Percentiles rank a stretch among this genome's conserved stretches.
These are phyloP conservation scores for Scomberomorus guttatus DNA, from an alignment of 2,797 vertebrate genomes.

Conservation along the genomic window DNA sequence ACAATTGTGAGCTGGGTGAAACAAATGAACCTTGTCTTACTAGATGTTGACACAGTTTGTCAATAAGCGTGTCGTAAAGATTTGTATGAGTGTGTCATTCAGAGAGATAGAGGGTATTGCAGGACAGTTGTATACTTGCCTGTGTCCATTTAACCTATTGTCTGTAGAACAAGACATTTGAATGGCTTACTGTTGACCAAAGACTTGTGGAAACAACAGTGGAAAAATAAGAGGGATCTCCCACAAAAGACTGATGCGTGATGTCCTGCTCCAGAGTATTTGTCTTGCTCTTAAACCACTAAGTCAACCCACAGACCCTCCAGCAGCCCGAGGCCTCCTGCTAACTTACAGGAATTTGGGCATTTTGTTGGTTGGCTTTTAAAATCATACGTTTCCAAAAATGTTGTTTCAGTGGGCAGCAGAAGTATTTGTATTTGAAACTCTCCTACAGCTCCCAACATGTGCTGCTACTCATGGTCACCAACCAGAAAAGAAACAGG, in stretches of 20 bases:
- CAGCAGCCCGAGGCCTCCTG: constrained; percentile 37
- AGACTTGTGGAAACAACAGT: constrained; percentile 45
- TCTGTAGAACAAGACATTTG: constrained; percentile 35
- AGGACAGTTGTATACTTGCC: constrained; percentile 5
- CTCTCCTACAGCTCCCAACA: constrained; percentile 30
- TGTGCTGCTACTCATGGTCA: constrained; percentile 44
- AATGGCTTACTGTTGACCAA: constrained; percentile 45
- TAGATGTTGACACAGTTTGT: constrained; percentile 46
- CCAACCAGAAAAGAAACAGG: constrained; percentile 43
- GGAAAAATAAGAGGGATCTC: constrained; percentile 34
- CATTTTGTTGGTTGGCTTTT: constrained; percentile 58
- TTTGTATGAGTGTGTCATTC: constrained; percentile 7
- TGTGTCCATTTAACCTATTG: constrained; percentile 29
- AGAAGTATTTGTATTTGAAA: constrained; percentile 66
- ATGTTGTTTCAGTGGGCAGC: constrained; percentile 45
- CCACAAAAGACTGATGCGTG: constrained; percentile 32
- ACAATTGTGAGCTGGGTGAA: constrained; percentile 26
- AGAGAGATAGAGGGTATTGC: background rate
- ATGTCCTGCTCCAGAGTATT: constrained; percentile 47
- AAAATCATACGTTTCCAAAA: constrained; percentile 60
- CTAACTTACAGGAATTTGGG: constrained; percentile 59
- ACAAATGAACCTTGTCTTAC: constrained; percentile 20
- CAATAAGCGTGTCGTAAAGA: constrained; percentile 32
- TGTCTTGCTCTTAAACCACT: constrained; percentile 62
- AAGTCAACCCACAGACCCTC: constrained; percentile 27